Percentiles rank a stretch among this genome's conserved stretches.
These are phyloP conservation scores for Tetranychus truncatus DNA, from an alignment of 2,888 invertebrate species.

Conservation along the genomic window DNA sequence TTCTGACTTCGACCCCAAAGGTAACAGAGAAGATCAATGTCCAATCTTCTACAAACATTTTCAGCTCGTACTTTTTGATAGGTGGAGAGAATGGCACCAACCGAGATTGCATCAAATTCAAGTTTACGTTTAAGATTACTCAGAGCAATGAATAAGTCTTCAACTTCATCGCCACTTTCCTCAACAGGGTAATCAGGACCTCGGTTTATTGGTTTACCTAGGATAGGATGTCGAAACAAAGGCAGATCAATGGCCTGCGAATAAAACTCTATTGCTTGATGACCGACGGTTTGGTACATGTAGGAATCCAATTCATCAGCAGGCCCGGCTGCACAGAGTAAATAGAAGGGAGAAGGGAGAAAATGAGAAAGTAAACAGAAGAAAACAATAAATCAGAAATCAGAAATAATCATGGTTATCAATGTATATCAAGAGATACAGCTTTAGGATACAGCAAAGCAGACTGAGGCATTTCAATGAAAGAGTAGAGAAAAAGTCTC, in stretches of 20 bases:
- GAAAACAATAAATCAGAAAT: background rate
- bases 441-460: background rate
- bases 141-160: constrained; percentile 75
- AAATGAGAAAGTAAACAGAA: constrained; percentile 17
- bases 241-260: constrained; percentile 86
- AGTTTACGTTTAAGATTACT: constrained; percentile 54
- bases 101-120: constrained; percentile 74
- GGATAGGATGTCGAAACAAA: constrained; percentile 61
- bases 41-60: constrained; percentile 86
- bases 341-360: background rate
- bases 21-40: constrained; percentile 70
- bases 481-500: background rate
- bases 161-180: constrained; percentile 80
- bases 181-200: constrained; percentile 55
- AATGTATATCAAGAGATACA: background rate
- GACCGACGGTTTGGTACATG: constrained; percentile 99
- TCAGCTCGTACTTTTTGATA: constrained; percentile 94
- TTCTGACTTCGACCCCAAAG: constrained; percentile 90
- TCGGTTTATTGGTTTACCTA: constrained; percentile 60
- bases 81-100: constrained; percentile 92
- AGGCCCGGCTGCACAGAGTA: constrained; percentile 26
- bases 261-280: constrained; percentile 74
- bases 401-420: background rate
- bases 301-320: constrained; percentile 81
- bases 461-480: background rate